Percentiles rank a stretch among this genome's conserved stretches.
phyloP scores from a whole-genome alignment of 2,888 invertebrate genomes.

The Hartigia nigra region DNA sequence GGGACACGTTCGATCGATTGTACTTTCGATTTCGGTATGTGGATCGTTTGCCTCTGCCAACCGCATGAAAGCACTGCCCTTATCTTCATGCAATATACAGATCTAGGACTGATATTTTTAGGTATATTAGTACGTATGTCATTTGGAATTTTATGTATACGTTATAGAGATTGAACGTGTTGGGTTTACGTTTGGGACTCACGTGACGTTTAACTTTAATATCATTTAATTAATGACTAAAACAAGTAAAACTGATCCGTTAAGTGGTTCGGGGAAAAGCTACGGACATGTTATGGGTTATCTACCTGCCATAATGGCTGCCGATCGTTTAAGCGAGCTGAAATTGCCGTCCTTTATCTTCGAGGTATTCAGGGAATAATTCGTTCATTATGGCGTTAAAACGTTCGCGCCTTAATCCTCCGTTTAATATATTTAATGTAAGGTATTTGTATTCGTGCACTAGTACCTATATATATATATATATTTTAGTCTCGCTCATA shows the following conservation, averaged over 20 bases:
- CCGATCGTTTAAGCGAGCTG: not conserved
- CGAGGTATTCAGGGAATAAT: not conserved
- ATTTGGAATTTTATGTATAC: too few species aligned
- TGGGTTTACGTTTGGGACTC: too few species aligned
- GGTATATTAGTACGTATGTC: too few species aligned
- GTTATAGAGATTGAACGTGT: too few species aligned
- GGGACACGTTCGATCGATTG: constrained; percentile 6
- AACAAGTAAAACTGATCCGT: not conserved
- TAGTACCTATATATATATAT: not conserved
- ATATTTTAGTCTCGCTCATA: not conserved
- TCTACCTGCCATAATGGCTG: not conserved
- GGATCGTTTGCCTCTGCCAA: not conserved
- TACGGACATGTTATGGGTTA: not conserved
- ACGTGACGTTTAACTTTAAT: too few species aligned
- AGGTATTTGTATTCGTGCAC: not conserved
- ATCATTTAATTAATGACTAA: not conserved
- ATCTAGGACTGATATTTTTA: not conserved
- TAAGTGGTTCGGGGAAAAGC: not conserved
- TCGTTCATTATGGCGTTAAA: not conserved
- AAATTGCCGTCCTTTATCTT: not conserved
- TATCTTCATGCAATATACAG: not conserved
- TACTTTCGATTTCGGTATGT: constrained; percentile 7
- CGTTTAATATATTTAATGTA: not conserved
- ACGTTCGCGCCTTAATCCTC: not conserved
- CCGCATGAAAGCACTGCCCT: not conserved